Conservation (phyloP, 2,113 vertebrate genomes). For the Cisticola juncidis region DNA sequence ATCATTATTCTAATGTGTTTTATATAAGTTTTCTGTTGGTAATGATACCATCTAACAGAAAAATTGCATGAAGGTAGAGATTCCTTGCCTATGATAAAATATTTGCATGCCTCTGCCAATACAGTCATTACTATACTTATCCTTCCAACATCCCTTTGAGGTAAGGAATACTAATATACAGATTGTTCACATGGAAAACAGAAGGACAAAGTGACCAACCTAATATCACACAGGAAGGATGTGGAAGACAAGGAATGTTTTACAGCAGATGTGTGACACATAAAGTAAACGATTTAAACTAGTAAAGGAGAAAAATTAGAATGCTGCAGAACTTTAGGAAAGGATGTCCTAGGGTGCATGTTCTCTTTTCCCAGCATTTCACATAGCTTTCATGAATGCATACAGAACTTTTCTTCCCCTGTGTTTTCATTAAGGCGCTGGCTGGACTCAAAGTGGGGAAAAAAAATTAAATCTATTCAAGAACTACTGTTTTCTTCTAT, state of each 20-base stretch:
- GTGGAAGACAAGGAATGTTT: not conserved
- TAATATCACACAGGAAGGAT: not conserved
- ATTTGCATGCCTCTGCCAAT: constrained; percentile 17
- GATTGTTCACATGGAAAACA: constrained; percentile 15
- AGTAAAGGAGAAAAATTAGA: not conserved
- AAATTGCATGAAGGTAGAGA: not conserved
- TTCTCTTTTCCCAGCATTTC: not conserved
- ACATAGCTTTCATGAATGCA: not conserved
- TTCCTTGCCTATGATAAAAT: constrained; percentile 12
- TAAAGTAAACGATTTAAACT: not conserved
- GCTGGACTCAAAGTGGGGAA: not conserved
- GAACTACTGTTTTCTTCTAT: not conserved
- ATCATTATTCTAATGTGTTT: not conserved
- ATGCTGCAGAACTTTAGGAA: not conserved
- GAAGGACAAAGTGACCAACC: not conserved
- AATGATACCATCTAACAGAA: not conserved
- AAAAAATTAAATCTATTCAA: not conserved
- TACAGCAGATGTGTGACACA: constrained; percentile 7
- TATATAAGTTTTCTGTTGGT: not conserved
- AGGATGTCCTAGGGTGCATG: not conserved
- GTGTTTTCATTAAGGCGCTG: not conserved
- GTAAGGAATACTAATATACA: not conserved
- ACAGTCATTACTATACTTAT: constrained; percentile 37
- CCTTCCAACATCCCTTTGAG: constrained; percentile 13
- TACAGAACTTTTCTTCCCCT: not conserved